phyloP scores from a whole-genome alignment of 2,113 vertebrate species.

The Syngnathus typhle region DNA sequence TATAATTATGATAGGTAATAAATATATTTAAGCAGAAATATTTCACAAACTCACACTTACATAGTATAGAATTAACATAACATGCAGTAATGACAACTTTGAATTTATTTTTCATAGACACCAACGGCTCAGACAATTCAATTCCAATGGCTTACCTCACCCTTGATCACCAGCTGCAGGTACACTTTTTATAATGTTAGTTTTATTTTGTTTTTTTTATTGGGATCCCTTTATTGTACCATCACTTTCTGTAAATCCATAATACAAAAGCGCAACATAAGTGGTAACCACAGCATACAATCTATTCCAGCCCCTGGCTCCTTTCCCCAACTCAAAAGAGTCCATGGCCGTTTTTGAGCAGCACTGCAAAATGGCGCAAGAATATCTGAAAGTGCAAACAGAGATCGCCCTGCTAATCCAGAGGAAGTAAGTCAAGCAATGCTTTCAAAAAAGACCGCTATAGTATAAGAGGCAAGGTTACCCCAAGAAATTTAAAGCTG shows the following conservation, averaged over 20 bases:
- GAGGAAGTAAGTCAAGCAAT: constrained; percentile 82
- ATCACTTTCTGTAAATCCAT: too few relatives aligned
- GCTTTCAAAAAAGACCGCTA: not conserved
- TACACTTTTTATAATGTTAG: constrained; percentile 41
- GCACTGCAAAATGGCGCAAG: constrained; percentile 99
- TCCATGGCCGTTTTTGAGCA: constrained; percentile 99
- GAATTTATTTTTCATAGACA: constrained; percentile 70
- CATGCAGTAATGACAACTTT: not conserved
- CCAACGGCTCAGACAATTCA: constrained; percentile 97
- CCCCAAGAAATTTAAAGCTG: too few relatives aligned
- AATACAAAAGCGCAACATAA: not conserved
- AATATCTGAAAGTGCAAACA: constrained; percentile 99
- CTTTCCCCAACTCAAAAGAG: constrained; percentile 99
- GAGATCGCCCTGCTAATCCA: constrained; percentile 96
- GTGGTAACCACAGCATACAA: constrained; percentile 48
- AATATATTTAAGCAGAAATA: not conserved
- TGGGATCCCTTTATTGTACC: too few relatives aligned
- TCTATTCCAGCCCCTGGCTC: constrained; percentile 89
- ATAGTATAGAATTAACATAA: not conserved
- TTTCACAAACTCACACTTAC: not conserved
- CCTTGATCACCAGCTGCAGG: constrained; percentile 97
- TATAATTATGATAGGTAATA: not conserved
- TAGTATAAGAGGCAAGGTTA: too few relatives aligned
- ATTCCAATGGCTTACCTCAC: constrained; percentile 99
- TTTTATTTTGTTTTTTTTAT: too few relatives aligned